Base-by-base conservation (phyloP, 2,797 vertebrate species). In the Zalophus californianus region DNA sequence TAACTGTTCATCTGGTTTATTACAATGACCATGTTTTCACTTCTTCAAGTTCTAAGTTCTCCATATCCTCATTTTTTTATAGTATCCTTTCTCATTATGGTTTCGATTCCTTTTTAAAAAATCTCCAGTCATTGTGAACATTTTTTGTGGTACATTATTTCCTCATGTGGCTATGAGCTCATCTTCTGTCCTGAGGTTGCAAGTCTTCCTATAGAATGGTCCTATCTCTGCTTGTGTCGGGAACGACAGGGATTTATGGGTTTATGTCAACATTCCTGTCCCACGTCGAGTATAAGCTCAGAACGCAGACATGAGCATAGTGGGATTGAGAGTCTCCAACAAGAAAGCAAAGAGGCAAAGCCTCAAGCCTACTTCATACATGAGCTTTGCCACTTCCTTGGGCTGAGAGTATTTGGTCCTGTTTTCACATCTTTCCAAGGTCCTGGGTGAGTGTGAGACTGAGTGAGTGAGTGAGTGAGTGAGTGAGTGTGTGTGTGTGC, bases 91-190 rank as follows among this genome's bases (percentile, higher is more conserved):
- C 44, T 52, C 66, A 15, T 52, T 60, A 48, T 23, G 25, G 95
- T 84, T 89, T 96, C 89, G 75, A 27, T 84, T 94, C 86, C 93
- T 85, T 78, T 91, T 90, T 21, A n/a, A 11, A 54, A 54, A 32
- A 10, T 66, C 72, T 62, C 58, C 12, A 52, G 72, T 93, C 78
- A 84, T 44, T 87, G 44, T 62, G 66, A 78, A 38, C 32, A 25
- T 78, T 50, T 92, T 72, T 75, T 95, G 88, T 60, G 77, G 82
- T 16, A 56, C 6, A 3, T 9, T 35, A 58, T 75, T 91, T 93
- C 97, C 73, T 95, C 82, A 41, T 62, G 50, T 78, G 54, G 75
- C 75, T 66, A 64, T 32, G 72, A 95, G 16, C 56, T 89, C 60
- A 48, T 54, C 68, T 82, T 91, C 56, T 70, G 20, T 54, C 32